Evolutionary conservation across 2,797 vertebrate species (phyloP).

Genomic region (Sphenodon punctatus): DNA sequence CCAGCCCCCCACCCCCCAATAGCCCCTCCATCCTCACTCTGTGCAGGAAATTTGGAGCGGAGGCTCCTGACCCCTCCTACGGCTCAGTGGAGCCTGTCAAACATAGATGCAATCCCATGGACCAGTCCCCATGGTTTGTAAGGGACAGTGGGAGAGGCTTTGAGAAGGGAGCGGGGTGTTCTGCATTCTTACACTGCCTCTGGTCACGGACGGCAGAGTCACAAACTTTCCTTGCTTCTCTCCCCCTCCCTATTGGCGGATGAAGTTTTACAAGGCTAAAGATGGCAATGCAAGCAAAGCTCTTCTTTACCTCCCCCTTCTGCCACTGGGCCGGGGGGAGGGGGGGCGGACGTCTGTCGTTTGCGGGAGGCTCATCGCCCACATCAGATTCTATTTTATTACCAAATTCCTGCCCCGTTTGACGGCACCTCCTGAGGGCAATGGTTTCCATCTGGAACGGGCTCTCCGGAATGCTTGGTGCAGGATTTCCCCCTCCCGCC

Average conservation of each 20-base stretch:
- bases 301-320: fast-evolving
- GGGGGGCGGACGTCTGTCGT: no score
- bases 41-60: no score
- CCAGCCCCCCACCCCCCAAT: not conserved
- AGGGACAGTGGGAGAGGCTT: not conserved
- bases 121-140: not conserved
- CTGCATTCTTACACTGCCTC: not conserved
- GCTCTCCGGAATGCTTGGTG: not conserved
- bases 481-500: not conserved
- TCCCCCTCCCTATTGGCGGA: not conserved
- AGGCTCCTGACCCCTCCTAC: no score
- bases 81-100: not conserved
- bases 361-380: not conserved
- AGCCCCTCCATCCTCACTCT: not conserved
- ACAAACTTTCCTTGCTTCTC: not conserved
- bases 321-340: not conserved
- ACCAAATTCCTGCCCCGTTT: fast-evolving
- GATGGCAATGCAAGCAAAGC: not conserved
- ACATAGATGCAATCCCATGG: no score
- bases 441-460: not conserved
- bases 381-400: not conserved
- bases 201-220: not conserved
- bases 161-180: not conserved
- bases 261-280: not conserved
- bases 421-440: fast-evolving